A percentile compares a stretch with the other conserved stretches of the same genome.
phyloP scores from a whole-genome alignment of 2,797 vertebrate species.

The Galaxias olidus region DNA sequence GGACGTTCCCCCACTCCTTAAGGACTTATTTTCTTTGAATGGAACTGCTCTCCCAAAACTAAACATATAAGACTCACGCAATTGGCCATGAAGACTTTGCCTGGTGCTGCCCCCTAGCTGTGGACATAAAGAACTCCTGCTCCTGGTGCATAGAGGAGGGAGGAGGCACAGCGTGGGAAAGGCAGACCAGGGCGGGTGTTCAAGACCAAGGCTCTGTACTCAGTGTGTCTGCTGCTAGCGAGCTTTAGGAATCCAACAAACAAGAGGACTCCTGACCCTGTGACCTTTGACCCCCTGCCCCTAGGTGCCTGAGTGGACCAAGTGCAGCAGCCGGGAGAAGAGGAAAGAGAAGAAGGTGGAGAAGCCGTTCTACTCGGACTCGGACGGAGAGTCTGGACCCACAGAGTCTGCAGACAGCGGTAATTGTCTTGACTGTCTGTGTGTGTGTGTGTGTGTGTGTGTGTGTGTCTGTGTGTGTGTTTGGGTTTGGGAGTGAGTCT shows the following conservation, averaged over 20 bases:
- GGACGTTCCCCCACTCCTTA: constrained; percentile 48
- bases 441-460: not conserved
- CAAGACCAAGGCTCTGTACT: constrained; percentile 60
- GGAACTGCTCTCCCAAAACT: constrained; percentile 56
- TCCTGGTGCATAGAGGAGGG: no score
- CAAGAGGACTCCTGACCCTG: not conserved
- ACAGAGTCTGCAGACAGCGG: constrained; percentile 96
- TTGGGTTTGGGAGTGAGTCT: not conserved
- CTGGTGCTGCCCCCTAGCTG: constrained; percentile 56
- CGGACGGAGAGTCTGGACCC: constrained; percentile 93
- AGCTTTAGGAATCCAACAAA: no score
- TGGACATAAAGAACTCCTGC: not conserved
- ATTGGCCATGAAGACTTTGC: constrained; percentile 75
- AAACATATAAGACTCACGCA: constrained; percentile 48
- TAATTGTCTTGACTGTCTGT: constrained; percentile 59
- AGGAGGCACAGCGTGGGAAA: no score
- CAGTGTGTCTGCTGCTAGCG: constrained; percentile 16
- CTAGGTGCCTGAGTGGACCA: constrained; percentile 98
- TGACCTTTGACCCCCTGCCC: constrained; percentile 15
- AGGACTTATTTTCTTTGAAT: constrained; percentile 70
- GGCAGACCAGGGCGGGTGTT: constrained; percentile 65
- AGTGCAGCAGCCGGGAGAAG: constrained; percentile 94
- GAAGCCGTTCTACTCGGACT: constrained; percentile 98
- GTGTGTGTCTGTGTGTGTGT: not conserved
- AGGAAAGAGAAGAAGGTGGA: constrained; percentile 97